Percentiles rank a stretch among this genome's conserved stretches.
These are phyloP conservation scores for Gopherus flavomarginatus DNA, from an alignment of 2,113 vertebrate species.

Conservation along the genomic window DNA sequence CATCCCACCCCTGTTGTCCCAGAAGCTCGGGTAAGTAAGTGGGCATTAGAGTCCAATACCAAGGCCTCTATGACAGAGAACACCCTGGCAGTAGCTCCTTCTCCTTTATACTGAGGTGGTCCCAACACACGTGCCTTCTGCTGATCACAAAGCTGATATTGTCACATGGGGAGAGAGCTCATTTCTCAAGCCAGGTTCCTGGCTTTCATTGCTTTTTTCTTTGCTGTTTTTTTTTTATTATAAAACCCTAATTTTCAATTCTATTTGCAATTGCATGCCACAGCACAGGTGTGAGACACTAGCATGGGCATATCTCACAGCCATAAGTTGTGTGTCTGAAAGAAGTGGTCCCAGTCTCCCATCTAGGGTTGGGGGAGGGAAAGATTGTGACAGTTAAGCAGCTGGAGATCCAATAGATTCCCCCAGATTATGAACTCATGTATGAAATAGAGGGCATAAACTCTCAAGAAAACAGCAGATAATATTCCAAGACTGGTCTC, in stretches of 20 bases:
- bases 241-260: background rate
- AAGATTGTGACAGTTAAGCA: background rate
- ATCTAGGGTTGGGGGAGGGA: background rate
- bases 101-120: too few species aligned
- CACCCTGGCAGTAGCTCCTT: too few species aligned
- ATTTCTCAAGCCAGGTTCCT: too few species aligned
- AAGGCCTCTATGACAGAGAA: too few species aligned
- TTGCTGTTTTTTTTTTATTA: too few species aligned
- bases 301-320: background rate
- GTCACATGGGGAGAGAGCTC: too few species aligned
- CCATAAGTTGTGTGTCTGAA: background rate
- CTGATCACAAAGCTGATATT: too few species aligned
- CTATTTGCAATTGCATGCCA: background rate
- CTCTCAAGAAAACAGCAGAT: background rate
- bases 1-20: too few species aligned
- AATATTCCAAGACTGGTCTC: background rate
- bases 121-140: too few species aligned
- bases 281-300: background rate
- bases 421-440: background rate
- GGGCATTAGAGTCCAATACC: too few species aligned
- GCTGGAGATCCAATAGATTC: background rate
- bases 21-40: too few species aligned
- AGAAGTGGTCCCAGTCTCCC: background rate
- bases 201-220: too few species aligned
- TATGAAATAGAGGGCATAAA: background rate